Evolutionary conservation across 2,113 vertebrate genomes (phyloP), one percentile per base, ranked within the genome.

Genomic region (Oenanthe melanoleuca): DNA sequence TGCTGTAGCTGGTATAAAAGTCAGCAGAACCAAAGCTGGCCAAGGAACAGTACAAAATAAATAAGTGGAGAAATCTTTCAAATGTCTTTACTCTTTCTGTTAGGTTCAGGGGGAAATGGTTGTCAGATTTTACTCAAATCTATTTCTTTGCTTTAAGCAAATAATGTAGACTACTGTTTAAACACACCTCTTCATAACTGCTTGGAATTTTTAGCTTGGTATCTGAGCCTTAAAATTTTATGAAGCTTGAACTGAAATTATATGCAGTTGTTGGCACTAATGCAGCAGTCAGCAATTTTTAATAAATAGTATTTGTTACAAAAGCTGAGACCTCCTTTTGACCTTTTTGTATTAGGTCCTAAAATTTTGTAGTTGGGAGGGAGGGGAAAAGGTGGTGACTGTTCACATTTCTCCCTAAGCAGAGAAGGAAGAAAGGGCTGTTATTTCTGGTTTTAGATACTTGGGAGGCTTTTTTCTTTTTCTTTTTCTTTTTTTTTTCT

Each of bases 231-330:
- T 94, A 94, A 95, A 91, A 92, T 97, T 97, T 92, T 96, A 93
- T 34, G 93, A 97, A 95, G 80, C 91, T 97, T 93, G 94, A 95
- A 70, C 89, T 97, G 83, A 97, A 96, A 93, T 97, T 93, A 96
- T 97, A 53, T 95, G 80, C 96, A 96, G 95, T 96, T 93, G 64
- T 96, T 98, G 94, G 88, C 88, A 91, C 94, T 97, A 97, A 85
- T 96, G 95, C 86, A 86, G 80, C 90, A 97, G 89, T 97, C 97
- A 96, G 92, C 89, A 92, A 71, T 96, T 97, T 97, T 90, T 92
- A 88, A 96, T 94, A 93, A 93, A 92, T 92, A 94, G 91, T 83
- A 66, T 93, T 97, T 97, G 89, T 97, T 96, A 91, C 82, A 89
- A 95, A 94, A 86, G 34, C 74, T 56, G 56, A 94, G 92, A 89